Evolutionary conservation across 2,888 invertebrate genomes (phyloP).

Genomic region (Drosophila meridionalis): DNA sequence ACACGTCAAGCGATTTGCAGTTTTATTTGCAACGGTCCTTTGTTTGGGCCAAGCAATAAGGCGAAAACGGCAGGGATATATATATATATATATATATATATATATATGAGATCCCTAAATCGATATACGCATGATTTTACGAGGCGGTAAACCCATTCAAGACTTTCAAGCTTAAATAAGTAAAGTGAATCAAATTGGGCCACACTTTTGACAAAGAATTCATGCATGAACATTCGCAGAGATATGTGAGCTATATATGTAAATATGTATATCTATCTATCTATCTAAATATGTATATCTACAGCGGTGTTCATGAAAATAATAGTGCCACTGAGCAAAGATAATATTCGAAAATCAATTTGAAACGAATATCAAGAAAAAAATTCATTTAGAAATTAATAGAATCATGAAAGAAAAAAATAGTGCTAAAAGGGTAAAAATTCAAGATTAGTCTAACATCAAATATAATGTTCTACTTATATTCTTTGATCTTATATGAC

Average conservation of each 20-base stretch:
- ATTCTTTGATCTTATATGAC: too few relatives aligned
- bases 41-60: not conserved
- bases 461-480: too few relatives aligned
- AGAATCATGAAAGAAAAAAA: too few relatives aligned
- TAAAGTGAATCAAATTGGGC: not conserved
- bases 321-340: not conserved
- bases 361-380: too few relatives aligned
- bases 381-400: too few relatives aligned
- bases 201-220: not conserved
- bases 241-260: not conserved
- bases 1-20: conserved; percentile 36
- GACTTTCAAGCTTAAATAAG: not conserved
- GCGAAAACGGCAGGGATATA: too few relatives aligned
- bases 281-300: too few relatives aligned
- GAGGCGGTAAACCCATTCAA: not conserved
- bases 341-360: too few relatives aligned
- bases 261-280: too few relatives aligned
- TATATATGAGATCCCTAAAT: conserved; percentile 5
- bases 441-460: too few relatives aligned
- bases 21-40: conserved; percentile 18
- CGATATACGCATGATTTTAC: conserved; percentile 1
- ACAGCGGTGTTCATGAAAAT: not conserved
- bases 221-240: not conserved
- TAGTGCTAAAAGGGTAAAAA: too few relatives aligned
- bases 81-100: too few relatives aligned